Percentiles rank a stretch among this genome's conserved stretches.
Conservation (phyloP, 2,797 vertebrate genomes). For the Smutsia gigantea region DNA sequence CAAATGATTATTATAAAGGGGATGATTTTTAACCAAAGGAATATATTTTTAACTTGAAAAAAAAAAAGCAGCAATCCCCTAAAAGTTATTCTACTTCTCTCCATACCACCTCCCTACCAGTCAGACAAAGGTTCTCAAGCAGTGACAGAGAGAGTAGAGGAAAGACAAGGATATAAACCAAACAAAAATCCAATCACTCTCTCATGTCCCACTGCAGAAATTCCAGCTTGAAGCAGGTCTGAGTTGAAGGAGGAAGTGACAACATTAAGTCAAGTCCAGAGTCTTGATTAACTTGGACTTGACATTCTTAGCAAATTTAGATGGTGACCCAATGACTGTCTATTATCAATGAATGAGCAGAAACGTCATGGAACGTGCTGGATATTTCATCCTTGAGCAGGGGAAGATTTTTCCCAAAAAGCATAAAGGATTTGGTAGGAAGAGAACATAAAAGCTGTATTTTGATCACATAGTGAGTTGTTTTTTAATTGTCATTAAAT, state of each 20-base stretch:
- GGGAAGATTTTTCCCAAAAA: neutral
- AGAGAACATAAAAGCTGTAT: neutral
- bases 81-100: neutral
- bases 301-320: neutral
- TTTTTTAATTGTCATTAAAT: neutral
- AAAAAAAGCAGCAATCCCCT: neutral
- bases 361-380: neutral
- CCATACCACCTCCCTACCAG: neutral
- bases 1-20: slow-evolving; percentile 61
- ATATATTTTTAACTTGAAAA: slow-evolving; percentile 87
- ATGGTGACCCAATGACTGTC: neutral
- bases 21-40: slow-evolving; percentile 83
- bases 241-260: neutral
- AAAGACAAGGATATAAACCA: neutral
- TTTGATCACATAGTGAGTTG: neutral
- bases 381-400: neutral
- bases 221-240: neutral
- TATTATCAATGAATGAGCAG: neutral
- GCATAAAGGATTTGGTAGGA: neutral
- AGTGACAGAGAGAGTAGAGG: neutral
- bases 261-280: neutral
- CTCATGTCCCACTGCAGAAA: neutral
- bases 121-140: neutral
- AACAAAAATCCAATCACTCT: neutral
- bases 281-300: neutral